Base-by-base conservation (phyloP, 2,888 invertebrate genomes). In the Apocheima hispidaria region DNA sequence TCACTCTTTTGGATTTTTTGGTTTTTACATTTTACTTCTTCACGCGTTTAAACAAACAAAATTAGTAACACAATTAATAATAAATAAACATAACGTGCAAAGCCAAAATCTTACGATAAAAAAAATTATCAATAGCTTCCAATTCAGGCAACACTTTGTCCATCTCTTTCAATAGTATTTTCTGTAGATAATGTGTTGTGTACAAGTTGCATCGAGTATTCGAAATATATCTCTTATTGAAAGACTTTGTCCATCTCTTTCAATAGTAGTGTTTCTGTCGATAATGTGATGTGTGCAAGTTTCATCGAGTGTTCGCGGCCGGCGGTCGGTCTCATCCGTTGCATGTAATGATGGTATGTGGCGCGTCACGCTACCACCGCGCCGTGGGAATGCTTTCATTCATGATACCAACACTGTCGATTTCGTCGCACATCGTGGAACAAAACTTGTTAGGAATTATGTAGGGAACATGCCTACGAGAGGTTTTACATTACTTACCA, bases 361-460 rank as follows among this genome's bases (percentile, higher is more conserved):
- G 30, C 16, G 36, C 48, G 66, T 60, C 66, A 66, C 63, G 66
- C 65, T 50, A 66, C 49, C 36, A 46, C 46, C 43, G 43, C 43
- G 43, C 50, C 54, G 66, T 66, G 66, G 63, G 66, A 66, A 65
- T 40, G 52, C 41, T 52, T 62, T 49, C 61, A 57, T 62, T 62
- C 61, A 63, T 26, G 30, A 35, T 51, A 35, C 20, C 40, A 38
- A 38, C 55, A 60, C 58, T 65, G 44, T 63, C 60, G 43, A 21
- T 57, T 64, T 60, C 64, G 18, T 28, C 50, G 46, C 40, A 33
- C 54, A 44, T 50, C 38, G 33, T 33, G n/a, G n/a, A n/a, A n/a
- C n/a, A n/a, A n/a, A n/a, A n/a, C n/a, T n/a, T n/a, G n/a, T n/a
- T n/a, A n/a, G n/a, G n/a, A n/a, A n/a, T n/a, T n/a, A n/a, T n/a